phyloP scores from a whole-genome alignment of 2,113 vertebrate genomes.

The Brachypteracias leptosomus region DNA sequence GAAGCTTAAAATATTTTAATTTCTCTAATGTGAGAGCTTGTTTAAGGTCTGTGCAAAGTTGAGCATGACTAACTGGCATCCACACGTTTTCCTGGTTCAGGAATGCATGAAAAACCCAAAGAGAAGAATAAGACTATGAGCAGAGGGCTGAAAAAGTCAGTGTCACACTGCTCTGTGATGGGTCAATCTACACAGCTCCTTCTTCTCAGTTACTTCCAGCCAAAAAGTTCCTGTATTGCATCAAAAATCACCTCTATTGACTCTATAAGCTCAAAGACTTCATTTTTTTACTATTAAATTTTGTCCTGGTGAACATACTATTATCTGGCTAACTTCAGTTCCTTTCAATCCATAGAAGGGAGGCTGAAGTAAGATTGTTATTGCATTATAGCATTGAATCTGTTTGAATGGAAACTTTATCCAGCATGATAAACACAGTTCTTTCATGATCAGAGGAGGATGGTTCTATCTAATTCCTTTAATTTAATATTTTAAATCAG shows the following conservation, averaged over 20 bases:
- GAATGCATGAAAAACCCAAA: background rate
- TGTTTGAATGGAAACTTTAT: background rate
- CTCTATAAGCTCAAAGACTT: background rate
- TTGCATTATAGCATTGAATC: background rate
- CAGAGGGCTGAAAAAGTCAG: accelerated
- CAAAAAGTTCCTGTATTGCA: background rate
- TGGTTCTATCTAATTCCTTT: background rate
- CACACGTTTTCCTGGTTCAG: background rate
- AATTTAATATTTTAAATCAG: background rate
- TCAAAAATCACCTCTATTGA: background rate
- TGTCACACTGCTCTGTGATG: background rate
- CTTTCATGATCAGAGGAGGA: background rate
- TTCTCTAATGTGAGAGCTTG: background rate
- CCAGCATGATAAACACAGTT: background rate
- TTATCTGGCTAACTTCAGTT: background rate
- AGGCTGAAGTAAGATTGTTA: background rate
- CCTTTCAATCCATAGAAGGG: background rate
- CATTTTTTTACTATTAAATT: background rate
- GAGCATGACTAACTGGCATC: background rate
- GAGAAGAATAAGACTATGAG: background rate
- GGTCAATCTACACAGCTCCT: background rate
- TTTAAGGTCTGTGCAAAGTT: background rate
- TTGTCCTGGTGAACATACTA: background rate
- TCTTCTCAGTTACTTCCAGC: background rate
- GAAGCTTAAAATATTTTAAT: background rate